Conservation (phyloP, 2,888 invertebrate genomes). For the Entomobrya proxima region DNA sequence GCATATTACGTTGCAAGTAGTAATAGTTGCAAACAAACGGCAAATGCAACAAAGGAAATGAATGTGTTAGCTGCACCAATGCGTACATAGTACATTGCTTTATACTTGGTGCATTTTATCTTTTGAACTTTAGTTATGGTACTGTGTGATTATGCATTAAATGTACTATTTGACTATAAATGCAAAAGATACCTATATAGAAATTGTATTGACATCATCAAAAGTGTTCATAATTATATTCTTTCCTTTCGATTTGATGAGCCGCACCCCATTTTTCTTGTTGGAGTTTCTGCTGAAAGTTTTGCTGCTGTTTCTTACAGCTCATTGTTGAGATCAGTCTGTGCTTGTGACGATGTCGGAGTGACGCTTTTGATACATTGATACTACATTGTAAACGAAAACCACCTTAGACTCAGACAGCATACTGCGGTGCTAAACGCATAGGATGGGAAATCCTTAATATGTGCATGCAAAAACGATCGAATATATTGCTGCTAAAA, state of each 20-base stretch:
- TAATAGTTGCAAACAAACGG: background rate
- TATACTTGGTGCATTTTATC: slow-evolving; percentile 30
- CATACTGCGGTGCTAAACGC: too few species aligned
- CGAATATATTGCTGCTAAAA: background rate
- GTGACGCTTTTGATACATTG: too few species aligned
- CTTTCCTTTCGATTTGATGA: slow-evolving; percentile 22
- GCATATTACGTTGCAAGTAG: too few species aligned
- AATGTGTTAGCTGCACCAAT: background rate
- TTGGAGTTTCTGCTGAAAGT: background rate
- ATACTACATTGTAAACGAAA: too few species aligned
- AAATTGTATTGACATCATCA: slow-evolving; percentile 1
- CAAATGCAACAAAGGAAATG: slow-evolving; percentile 17
- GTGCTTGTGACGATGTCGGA: too few species aligned
- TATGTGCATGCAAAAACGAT: too few species aligned
- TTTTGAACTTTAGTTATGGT: background rate
- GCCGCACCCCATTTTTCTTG: slow-evolving; percentile 48
- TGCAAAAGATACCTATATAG: background rate
- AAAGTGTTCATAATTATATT: slow-evolving; percentile 23
- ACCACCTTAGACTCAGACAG: too few species aligned
- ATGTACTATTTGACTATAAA: background rate
- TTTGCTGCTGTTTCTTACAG: background rate
- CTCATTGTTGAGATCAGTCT: too few species aligned
- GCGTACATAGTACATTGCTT: background rate
- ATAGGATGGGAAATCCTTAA: too few species aligned
- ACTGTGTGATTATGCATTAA: background rate